phyloP scores from a whole-genome alignment of 2,888 invertebrate species.

The Plagodis dolabraria region DNA sequence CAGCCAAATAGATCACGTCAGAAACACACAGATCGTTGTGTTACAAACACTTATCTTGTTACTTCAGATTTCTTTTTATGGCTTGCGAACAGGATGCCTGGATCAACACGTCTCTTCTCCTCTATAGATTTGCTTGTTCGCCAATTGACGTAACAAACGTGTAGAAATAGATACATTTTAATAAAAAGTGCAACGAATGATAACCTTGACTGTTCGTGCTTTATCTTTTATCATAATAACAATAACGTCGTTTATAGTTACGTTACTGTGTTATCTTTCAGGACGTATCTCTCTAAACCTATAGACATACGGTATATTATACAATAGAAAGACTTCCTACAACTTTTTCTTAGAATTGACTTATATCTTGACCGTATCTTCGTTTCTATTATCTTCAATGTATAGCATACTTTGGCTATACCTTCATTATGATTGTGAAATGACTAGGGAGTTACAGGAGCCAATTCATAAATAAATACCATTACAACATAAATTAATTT shows the following conservation, averaged over 20 bases:
- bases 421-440: too few relatives aligned
- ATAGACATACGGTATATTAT: not conserved
- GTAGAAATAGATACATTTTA: conserved; percentile 20
- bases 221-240: conserved; percentile 49
- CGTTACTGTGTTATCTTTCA: conserved; percentile 10
- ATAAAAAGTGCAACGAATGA: conserved; percentile 37
- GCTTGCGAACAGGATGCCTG: conserved; percentile 58
- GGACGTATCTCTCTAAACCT: not conserved
- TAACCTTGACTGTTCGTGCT: conserved; percentile 43
- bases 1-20: conserved; percentile 19
- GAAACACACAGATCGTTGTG: conserved; percentile 17
- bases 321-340: not conserved
- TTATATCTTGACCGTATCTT: conserved; percentile 6
- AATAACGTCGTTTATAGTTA: conserved; percentile 33
- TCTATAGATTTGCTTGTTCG: conserved; percentile 52
- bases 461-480: too few relatives aligned
- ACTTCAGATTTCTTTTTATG: conserved; percentile 43
- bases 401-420: not conserved
- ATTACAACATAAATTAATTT: too few relatives aligned
- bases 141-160: conserved; percentile 32
- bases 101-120: conserved; percentile 53
- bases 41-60: conserved; percentile 25
- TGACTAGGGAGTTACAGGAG: too few relatives aligned
- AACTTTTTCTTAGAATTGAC: conserved; percentile 11
- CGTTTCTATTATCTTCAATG: not conserved